Conservation (phyloP, 2,888 invertebrate species). For the Drosophila picticornis region DNA sequence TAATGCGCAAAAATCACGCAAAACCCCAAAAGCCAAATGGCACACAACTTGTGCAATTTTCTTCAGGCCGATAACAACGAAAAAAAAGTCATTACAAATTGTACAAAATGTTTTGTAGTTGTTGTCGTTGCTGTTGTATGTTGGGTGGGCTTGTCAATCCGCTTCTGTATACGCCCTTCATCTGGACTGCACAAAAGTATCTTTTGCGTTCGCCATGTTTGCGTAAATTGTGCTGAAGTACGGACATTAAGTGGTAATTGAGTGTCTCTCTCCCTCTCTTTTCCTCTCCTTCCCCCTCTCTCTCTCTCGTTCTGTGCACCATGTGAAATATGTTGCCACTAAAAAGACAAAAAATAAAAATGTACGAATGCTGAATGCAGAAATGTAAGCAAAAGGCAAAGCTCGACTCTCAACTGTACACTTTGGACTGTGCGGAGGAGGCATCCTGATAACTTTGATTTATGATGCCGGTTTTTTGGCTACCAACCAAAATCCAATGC, state of each 20-base stretch:
- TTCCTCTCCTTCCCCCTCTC: not conserved
- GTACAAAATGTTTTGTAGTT: slow-evolving; percentile 44
- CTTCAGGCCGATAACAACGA: slow-evolving; percentile 22
- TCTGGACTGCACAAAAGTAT: slow-evolving; percentile 17
- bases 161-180: not conserved
- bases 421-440: slow-evolving; percentile 1
- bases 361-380: slow-evolving; percentile 8
- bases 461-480: slow-evolving; percentile 44
- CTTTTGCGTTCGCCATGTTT: slow-evolving; percentile 54
- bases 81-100: slow-evolving; percentile 66
- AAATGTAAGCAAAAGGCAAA: slow-evolving; percentile 37
- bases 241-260: slow-evolving; percentile 77
- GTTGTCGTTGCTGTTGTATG: slow-evolving; percentile 22
- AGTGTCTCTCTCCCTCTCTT: slow-evolving; percentile 47
- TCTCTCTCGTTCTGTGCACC: slow-evolving; percentile 20
- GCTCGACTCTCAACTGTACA: slow-evolving; percentile 1
- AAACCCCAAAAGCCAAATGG: slow-evolving; percentile 43
- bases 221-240: slow-evolving; percentile 77
- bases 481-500: slow-evolving; percentile 34
- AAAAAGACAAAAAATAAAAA: not conserved
- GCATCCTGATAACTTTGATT: slow-evolving; percentile 59
- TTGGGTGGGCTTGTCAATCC: not conserved
- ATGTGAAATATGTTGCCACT: slow-evolving; percentile 55
- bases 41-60: slow-evolving; percentile 58
- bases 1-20: slow-evolving; percentile 61